Conservation (phyloP, 2,888 invertebrate species). For the Drosophila pegasa region DNA sequence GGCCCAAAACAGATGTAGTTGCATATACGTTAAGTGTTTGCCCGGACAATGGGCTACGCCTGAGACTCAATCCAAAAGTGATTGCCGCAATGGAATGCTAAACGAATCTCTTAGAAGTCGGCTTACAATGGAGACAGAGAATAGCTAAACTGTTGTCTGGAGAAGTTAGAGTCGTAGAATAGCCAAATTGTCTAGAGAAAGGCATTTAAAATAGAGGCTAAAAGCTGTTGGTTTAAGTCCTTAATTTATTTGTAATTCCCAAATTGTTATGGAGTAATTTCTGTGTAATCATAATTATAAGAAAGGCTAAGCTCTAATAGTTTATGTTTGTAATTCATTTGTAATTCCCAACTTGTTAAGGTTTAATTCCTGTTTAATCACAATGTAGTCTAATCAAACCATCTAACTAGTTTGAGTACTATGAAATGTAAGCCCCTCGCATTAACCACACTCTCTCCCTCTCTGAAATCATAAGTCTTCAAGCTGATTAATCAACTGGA, state of each 20-base stretch:
- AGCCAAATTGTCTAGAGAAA: conserved; percentile 2
- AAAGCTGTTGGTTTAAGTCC: background rate
- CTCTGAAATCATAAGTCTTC: background rate
- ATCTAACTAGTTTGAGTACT: background rate
- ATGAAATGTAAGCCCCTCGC: background rate
- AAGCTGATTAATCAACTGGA: background rate
- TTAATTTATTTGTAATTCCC: background rate
- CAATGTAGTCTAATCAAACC: background rate
- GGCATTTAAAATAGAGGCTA: background rate
- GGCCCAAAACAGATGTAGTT: conserved; percentile 24
- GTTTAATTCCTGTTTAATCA: background rate
- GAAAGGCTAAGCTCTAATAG: background rate
- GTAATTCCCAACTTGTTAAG: background rate
- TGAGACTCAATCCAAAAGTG: conserved; percentile 2
- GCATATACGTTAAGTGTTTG: conserved; percentile 2
- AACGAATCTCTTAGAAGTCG: background rate
- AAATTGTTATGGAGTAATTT: background rate
- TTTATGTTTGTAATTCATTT: background rate
- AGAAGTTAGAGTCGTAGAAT: background rate
- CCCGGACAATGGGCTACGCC: conserved; percentile 28
- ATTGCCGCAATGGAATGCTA: background rate
- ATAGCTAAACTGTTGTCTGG: background rate
- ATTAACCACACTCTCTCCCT: background rate
- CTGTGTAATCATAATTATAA: background rate
- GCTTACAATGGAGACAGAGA: background rate